Conservation (phyloP, 2,113 vertebrate genomes). For the Strix aluco region DNA sequence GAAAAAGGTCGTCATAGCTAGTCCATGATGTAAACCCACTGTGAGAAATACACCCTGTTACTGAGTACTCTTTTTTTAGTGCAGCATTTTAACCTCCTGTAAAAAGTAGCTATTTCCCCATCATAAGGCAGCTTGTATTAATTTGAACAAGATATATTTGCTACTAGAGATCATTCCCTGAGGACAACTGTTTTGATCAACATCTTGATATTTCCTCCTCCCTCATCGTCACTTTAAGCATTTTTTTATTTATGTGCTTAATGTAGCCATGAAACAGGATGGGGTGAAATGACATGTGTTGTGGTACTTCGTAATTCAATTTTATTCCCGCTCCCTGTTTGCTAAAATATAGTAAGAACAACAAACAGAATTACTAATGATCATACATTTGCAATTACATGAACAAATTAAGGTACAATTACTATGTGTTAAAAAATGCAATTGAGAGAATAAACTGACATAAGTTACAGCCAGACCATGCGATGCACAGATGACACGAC, state of each 20-base stretch:
- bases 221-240: background rate
- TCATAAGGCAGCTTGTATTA: background rate
- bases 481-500: background rate
- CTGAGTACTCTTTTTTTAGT: background rate
- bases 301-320: slow-evolving; percentile 39
- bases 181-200: slow-evolving; percentile 41
- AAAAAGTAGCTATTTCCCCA: background rate
- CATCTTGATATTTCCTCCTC: slow-evolving; percentile 41
- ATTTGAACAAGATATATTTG: slow-evolving; percentile 45
- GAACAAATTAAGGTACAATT: slow-evolving; percentile 75
- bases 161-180: background rate
- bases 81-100: background rate
- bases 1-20: background rate
- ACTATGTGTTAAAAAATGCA: slow-evolving; percentile 68
- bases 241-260: slow-evolving; percentile 44
- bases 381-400: slow-evolving; percentile 71
- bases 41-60: background rate
- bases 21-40: background rate
- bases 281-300: slow-evolving; percentile 22
- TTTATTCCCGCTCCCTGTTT: slow-evolving; percentile 68
- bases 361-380: slow-evolving; percentile 70
- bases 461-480: slow-evolving; percentile 38
- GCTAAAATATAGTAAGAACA: slow-evolving; percentile 60
- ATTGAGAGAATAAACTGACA: slow-evolving; percentile 43
- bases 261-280: slow-evolving; percentile 39